Conservation (phyloP, 1,140 invertebrate species). For the Anoplolepis gracilipes region DNA sequence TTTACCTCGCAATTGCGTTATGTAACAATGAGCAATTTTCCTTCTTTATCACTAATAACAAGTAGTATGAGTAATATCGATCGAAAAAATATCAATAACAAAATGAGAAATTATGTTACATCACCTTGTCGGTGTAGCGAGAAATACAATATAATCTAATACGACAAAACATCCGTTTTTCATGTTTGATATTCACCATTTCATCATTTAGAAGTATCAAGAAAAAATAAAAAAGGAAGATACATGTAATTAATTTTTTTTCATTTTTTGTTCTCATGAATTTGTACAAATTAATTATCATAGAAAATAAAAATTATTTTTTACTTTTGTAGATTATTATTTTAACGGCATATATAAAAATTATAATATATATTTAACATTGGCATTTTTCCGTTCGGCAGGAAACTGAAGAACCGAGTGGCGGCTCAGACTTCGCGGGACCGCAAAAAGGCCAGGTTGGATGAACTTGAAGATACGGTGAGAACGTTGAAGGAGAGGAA, state of each 20-base stretch:
- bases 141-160: not conserved
- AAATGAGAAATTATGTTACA: not conserved
- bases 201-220: too few species aligned
- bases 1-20: not conserved
- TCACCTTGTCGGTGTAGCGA: not conserved
- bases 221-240: not conserved
- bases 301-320: not conserved
- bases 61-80: not conserved
- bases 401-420: constrained; percentile 98
- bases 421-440: constrained; percentile 99
- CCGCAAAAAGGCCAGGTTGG: constrained; percentile 97
- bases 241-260: not conserved
- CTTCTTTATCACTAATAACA: not conserved
- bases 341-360: not conserved
- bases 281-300: not conserved
- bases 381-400: constrained; percentile 82
- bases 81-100: not conserved
- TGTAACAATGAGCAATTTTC: too few species aligned
- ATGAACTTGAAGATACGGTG: constrained; percentile 93
- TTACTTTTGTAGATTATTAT: not conserved
- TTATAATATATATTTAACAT: not conserved
- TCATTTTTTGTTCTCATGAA: not conserved
- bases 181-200: too few species aligned
- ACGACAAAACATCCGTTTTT: too few species aligned
- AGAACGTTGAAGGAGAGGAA: constrained; percentile 89